These are phyloP conservation scores for Gymnodraco acuticeps DNA, from an alignment of 2,797 vertebrate species.

Conservation along the genomic window DNA sequence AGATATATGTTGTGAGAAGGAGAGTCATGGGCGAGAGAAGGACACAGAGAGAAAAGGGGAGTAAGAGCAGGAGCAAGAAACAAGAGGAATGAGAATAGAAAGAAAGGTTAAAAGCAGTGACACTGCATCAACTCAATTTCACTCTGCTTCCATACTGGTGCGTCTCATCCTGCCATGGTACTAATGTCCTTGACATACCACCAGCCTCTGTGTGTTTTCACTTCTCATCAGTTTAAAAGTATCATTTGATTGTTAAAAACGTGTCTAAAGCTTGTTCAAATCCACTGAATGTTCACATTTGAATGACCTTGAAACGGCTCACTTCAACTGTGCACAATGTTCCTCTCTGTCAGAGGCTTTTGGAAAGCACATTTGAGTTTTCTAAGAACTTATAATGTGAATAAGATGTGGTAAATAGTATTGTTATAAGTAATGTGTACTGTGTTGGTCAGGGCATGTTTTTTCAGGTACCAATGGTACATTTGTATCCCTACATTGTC, in stretches of 20 bases:
- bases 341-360: no score
- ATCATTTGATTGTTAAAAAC: not conserved
- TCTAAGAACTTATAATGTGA: not conserved
- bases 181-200: constrained; percentile 88
- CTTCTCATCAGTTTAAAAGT: not conserved
- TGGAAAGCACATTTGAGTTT: no score
- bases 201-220: constrained; percentile 77
- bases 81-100: constrained; percentile 2
- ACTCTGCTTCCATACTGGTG: constrained; percentile 87
- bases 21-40: constrained; percentile 31
- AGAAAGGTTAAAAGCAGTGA: constrained; percentile 78
- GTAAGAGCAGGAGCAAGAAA: constrained; percentile 7
- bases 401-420: constrained; percentile 1
- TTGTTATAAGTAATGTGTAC: no score
- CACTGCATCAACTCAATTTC: constrained; percentile 92
- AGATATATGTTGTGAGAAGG: constrained; percentile 39
- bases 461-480: not conserved
- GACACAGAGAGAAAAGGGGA: constrained; percentile 69
- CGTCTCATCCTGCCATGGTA: constrained; percentile 87
- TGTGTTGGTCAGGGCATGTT: not conserved
- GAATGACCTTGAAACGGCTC: no score
- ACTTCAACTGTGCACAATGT: no score
- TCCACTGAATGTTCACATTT: not conserved
- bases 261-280: constrained; percentile 6
- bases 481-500: no score